Conservation (phyloP, 2,797 vertebrate genomes). For the Martes flavigula region DNA sequence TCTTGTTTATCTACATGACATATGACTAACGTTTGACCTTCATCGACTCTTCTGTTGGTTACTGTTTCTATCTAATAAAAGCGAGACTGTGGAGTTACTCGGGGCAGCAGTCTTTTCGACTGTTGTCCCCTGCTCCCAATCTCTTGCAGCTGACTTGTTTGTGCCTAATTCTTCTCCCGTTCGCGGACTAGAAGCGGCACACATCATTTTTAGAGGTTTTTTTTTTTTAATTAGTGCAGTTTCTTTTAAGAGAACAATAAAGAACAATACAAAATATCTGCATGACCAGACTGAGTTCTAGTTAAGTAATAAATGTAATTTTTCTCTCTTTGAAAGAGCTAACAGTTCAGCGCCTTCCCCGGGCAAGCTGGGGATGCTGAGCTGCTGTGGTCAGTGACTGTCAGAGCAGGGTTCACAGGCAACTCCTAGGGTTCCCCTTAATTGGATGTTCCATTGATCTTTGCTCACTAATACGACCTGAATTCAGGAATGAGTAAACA, state of each 20-base stretch:
- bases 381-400: background rate
- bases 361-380: background rate
- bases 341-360: background rate
- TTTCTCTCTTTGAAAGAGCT: background rate
- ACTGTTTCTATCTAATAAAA: too few species aligned
- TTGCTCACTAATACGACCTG: slow-evolving; percentile 34
- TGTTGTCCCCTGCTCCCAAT: too few species aligned
- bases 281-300: background rate
- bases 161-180: too few species aligned
- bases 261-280: background rate
- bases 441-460: slow-evolving; percentile 54
- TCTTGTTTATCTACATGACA: too few species aligned
- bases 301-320: background rate
- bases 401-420: background rate
- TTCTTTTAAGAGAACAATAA: background rate
- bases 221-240: background rate
- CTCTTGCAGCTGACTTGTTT: too few species aligned
- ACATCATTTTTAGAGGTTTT: background rate
- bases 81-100: too few species aligned
- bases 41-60: too few species aligned
- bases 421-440: background rate
- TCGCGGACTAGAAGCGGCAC: too few species aligned
- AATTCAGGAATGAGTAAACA: slow-evolving; percentile 51
- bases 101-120: too few species aligned
- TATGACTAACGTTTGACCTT: too few species aligned